Percentiles rank a stretch among this genome's conserved stretches.
These are phyloP conservation scores for Antechinus stuartii DNA, from an alignment of 2,113 vertebrate genomes.

Conservation along the genomic window DNA sequence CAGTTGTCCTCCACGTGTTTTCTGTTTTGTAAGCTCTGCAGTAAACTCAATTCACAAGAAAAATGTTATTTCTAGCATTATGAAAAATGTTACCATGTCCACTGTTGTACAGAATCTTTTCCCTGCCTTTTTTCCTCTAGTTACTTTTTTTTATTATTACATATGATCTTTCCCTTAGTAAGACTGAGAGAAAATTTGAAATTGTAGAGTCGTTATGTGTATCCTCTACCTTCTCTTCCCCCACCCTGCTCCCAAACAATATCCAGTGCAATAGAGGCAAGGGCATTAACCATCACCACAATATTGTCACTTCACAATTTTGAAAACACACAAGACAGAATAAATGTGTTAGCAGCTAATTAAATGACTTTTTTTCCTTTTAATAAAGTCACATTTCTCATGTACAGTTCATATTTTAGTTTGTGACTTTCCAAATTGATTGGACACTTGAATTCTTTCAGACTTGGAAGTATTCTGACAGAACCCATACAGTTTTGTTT, in stretches of 20 bases:
- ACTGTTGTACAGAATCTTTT: conserved; percentile 47
- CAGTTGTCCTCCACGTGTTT: conserved; percentile 65
- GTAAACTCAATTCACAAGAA: conserved; percentile 57
- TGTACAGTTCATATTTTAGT: conserved; percentile 20
- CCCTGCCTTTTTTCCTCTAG: conserved; percentile 3
- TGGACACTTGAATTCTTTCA: not conserved
- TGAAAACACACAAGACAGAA: conserved; percentile 10
- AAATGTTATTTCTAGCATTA: conserved; percentile 68
- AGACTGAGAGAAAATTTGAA: not conserved
- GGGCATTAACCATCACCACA: not conserved
- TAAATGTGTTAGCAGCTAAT: conserved; percentile 5
- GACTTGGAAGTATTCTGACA: not conserved
- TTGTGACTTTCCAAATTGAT: not conserved
- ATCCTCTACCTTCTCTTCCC: not conserved
- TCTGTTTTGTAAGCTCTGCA: conserved; percentile 70
- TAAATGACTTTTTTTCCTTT: conserved; percentile 46
- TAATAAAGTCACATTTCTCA: conserved; percentile 43
- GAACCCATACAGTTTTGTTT: not conserved
- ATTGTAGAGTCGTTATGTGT: not conserved
- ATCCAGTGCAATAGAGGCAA: not conserved
- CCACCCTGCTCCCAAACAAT: not conserved
- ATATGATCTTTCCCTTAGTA: conserved; percentile 10
- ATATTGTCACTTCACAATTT: not conserved
- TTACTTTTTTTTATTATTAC: conserved; percentile 43
- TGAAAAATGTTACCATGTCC: conserved; percentile 52